phyloP scores from a whole-genome alignment of 2,888 invertebrate species.

The Tetragnatha montana region DNA sequence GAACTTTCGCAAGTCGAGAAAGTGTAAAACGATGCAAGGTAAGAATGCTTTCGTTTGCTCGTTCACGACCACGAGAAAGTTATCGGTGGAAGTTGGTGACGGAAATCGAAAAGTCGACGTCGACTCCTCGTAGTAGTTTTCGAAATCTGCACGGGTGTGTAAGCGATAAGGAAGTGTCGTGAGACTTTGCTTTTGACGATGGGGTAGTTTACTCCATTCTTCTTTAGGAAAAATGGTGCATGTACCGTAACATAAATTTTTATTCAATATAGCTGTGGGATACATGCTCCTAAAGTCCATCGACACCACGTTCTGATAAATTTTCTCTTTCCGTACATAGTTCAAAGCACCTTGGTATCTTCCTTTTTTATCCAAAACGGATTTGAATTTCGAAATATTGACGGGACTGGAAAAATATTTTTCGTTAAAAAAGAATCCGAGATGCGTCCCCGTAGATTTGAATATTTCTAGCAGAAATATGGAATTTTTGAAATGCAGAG shows the following conservation, averaged over 20 bases:
- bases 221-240: slow-evolving; percentile 19
- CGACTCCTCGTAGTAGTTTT: not conserved
- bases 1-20: slow-evolving; percentile 14
- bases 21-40: slow-evolving; percentile 17
- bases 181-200: not conserved
- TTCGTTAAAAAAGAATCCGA: slow-evolving; percentile 40
- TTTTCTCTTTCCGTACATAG: not conserved
- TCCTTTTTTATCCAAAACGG: not conserved
- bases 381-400: not conserved
- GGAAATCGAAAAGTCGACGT: not conserved
- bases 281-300: slow-evolving; percentile 61
- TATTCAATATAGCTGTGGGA: slow-evolving; percentile 19
- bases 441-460: slow-evolving; percentile 21
- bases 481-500: slow-evolving; percentile 18
- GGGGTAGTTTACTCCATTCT: not conserved
- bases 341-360: slow-evolving; percentile 55
- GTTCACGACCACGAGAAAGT: slow-evolving; percentile 34
- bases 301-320: not conserved
- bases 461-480: slow-evolving; percentile 30
- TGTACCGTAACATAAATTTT: slow-evolving; percentile 41
- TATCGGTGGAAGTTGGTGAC: not conserved
- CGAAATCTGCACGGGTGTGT: slow-evolving; percentile 16
- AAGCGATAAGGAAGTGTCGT: slow-evolving; percentile 15
- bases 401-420: not conserved
- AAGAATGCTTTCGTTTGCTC: slow-evolving; percentile 3